Percentiles rank a stretch among this genome's conserved stretches.
These are phyloP conservation scores for Epizoanthus stellaris DNA, from an alignment of 92 coral and sea anemone genomes.

Conservation along the genomic window DNA sequence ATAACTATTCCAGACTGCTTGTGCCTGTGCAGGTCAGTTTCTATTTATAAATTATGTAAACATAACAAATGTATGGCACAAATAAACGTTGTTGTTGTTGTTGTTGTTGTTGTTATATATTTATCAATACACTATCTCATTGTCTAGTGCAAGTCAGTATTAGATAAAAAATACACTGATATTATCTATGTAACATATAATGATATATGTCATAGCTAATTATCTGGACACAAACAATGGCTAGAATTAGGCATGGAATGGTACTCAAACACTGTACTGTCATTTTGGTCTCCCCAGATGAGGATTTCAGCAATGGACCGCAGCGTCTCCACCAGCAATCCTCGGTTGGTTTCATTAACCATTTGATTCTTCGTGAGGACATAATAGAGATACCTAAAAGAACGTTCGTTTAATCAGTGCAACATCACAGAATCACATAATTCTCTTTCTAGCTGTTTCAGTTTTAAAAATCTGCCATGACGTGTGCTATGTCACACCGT, in stretches of 20 bases:
- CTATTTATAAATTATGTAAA: too few relatives aligned
- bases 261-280: conserved; percentile 99
- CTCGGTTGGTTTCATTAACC: conserved; percentile 94
- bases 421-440: not conserved
- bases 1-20: too few relatives aligned
- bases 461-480: not conserved
- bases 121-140: too few relatives aligned
- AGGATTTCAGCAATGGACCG: conserved; percentile 99
- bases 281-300: conserved; percentile 99
- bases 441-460: not conserved
- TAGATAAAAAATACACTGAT: not conserved
- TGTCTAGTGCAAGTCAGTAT: too few relatives aligned
- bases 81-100: too few relatives aligned
- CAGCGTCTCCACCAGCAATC: conserved; percentile 89
- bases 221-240: not conserved
- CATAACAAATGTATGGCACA: too few relatives aligned
- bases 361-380: conserved; percentile 91
- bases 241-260: conserved; percentile 1
- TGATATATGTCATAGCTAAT: not conserved
- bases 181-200: not conserved
- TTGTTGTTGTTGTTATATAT: too few relatives aligned
- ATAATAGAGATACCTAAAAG: conserved; percentile 90
- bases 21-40: too few relatives aligned
- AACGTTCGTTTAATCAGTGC: not conserved
- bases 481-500: not conserved